Evolutionary conservation across 2,113 vertebrate genomes (phyloP), one percentile per base, ranked within the genome.

Genomic region (Albula goreensis): DNA sequence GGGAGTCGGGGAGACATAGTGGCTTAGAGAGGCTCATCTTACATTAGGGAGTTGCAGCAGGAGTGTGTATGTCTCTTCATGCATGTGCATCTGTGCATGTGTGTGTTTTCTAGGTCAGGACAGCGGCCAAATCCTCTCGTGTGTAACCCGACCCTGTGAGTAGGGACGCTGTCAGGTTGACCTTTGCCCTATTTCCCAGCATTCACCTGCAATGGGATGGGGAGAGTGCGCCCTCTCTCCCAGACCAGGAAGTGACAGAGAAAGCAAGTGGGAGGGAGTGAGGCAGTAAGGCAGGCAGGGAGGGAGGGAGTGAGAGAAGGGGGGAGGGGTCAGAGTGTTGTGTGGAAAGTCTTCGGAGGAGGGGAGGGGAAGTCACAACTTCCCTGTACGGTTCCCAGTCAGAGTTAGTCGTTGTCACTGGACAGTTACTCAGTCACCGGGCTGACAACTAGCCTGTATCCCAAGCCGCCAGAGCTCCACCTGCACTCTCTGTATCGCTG

Each of bases 141-240:
- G 86, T 78, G 92, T 81, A 94, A 94, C 85, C 85, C 79, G 90
- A 93, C 91, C 89, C 88, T 83, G 84, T 80, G 53, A 74, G 70
- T 83, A 3, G 88, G 88, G 87, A 89, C 89, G 91, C 83, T 88
- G 88, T 87, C 89, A 85, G 48, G 84, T 78, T 88, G 91, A 93
- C 90, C 94, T 92, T 92, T 95, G 94, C 92, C 93, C 89, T 88
- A 89, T 90, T 94, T 96, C 93, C 91, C 93, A 93, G 90, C 84
- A 90, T 95, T 94, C 95, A 96, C 95, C 95, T 96, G 94, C 92
- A 94, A 90, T 89, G 88, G 91, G 88, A 91, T 87, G 88, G 88
- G 89, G 92, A 92, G 86, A 83, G 56, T 89, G 85, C 86, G 80
- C 80, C 50, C 49, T 88, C 84, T 63, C 86, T 86, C 85, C 87